Conservation (phyloP, 2,797 vertebrate genomes). For the Morus bassanus region DNA sequence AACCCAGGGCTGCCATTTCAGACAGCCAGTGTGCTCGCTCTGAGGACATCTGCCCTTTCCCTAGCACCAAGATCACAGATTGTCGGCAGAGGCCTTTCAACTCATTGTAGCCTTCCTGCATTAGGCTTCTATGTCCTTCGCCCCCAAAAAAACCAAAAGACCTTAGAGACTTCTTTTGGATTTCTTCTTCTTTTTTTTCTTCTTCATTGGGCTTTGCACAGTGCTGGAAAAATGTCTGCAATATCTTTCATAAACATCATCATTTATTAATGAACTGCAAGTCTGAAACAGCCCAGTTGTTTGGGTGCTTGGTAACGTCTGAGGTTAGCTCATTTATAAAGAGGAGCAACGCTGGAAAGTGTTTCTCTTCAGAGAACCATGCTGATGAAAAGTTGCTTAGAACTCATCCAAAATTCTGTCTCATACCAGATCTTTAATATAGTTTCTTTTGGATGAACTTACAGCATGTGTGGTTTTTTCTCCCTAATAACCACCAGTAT, state of each 20-base stretch:
- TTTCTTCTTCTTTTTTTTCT: neutral
- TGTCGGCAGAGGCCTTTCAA: neutral
- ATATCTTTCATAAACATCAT: slow-evolving; percentile 42
- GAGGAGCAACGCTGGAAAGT: slow-evolving; percentile 63
- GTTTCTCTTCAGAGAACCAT: slow-evolving; percentile 60
- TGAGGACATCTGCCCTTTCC: slow-evolving; percentile 14
- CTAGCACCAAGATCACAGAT: neutral
- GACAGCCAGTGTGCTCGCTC: neutral
- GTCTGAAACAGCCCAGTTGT: slow-evolving; percentile 51
- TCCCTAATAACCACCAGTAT: neutral
- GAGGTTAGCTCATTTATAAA: slow-evolving; percentile 62
- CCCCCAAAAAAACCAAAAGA: neutral
- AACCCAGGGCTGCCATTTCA: neutral
- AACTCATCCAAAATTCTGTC: slow-evolving; percentile 65
- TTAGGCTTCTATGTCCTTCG: neutral
- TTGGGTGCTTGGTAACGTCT: slow-evolving; percentile 62
- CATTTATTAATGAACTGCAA: slow-evolving; percentile 55
- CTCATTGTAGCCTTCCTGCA: neutral
- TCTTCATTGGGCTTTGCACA: neutral
- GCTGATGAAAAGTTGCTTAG: slow-evolving; percentile 70
- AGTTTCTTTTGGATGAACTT: slow-evolving; percentile 71
- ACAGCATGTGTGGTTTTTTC: neutral
- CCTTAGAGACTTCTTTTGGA: neutral
- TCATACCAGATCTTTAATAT: slow-evolving; percentile 53
- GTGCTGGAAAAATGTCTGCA: slow-evolving; percentile 46